Evolutionary conservation across 2,888 invertebrate genomes (phyloP).

Genomic region (Morpho achilles): DNA sequence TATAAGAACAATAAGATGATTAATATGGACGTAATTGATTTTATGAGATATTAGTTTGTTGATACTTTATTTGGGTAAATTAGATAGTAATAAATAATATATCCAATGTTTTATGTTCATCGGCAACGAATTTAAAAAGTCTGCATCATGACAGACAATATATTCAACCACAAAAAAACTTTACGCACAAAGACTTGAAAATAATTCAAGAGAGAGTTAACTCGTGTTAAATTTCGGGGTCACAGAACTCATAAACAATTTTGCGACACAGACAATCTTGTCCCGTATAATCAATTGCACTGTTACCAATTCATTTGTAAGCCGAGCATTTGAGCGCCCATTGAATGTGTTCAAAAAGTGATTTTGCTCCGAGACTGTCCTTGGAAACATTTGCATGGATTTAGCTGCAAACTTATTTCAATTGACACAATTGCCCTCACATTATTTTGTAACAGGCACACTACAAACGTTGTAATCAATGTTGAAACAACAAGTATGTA

Average conservation of each 20-base stretch:
- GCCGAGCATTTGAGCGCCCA: conserved; percentile 6
- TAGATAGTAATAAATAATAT: no score
- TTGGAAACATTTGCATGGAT: conserved; percentile 44
- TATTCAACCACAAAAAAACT: not conserved
- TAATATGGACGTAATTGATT: no score
- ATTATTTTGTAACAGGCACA: conserved; percentile 31
- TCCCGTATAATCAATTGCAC: conserved; percentile 26
- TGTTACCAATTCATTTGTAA: conserved; percentile 23
- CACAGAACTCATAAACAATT: conserved; percentile 22
- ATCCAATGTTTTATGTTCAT: no score
- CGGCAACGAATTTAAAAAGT: no score
- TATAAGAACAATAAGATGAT: no score
- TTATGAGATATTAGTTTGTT: no score
- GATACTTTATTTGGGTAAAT: no score
- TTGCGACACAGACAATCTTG: conserved; percentile 20
- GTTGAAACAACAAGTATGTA: conserved; percentile 15
- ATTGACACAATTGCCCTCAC: conserved; percentile 37
- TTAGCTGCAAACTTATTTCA: conserved; percentile 43
- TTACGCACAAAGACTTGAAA: not conserved
- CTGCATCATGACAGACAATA: not conserved
- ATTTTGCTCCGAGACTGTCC: conserved; percentile 35
- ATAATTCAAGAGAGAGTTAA: not conserved
- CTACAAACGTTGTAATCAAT: conserved; percentile 19
- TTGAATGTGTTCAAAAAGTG: conserved; percentile 15
- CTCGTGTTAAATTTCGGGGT: conserved; percentile 8